These are phyloP conservation scores for Drosophila tristis DNA, from an alignment of 1,140 invertebrate species.

Conservation along the genomic window DNA sequence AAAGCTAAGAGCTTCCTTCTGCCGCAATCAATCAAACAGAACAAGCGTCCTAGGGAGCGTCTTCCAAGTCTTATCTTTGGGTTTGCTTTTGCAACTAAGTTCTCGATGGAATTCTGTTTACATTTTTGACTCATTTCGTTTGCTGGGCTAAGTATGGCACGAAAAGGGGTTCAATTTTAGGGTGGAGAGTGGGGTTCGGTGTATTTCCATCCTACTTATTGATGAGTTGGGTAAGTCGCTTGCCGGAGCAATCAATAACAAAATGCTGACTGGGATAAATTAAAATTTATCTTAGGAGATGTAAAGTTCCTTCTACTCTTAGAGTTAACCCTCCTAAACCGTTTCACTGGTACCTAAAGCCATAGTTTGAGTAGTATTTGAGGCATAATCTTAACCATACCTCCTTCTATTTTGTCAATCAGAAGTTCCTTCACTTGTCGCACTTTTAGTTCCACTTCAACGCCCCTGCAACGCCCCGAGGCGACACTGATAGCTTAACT, in stretches of 20 bases:
- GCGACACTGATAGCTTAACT: constrained; percentile 20
- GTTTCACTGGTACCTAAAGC: too few relatives aligned
- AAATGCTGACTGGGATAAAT: constrained; percentile 29
- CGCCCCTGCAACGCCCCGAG: constrained; percentile 27
- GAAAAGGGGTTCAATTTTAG: constrained; percentile 48
- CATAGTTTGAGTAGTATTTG: too few relatives aligned
- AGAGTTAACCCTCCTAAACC: neutral
- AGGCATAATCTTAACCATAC: too few relatives aligned
- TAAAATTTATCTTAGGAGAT: neutral
- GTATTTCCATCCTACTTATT: constrained; percentile 17
- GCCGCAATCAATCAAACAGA: constrained; percentile 64
- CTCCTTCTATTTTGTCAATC: neutral
- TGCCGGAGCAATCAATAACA: constrained; percentile 51
- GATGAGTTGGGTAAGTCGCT: constrained; percentile 36
- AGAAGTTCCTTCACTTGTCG: constrained; percentile 13
- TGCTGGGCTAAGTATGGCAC: constrained; percentile 11
- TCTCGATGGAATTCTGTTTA: constrained; percentile 55
- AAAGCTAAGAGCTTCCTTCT: constrained; percentile 27
- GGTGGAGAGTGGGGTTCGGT: neutral
- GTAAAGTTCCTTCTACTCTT: neutral
- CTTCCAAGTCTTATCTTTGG: neutral
- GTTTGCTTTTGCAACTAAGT: constrained; percentile 34
- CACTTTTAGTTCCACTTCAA: constrained; percentile 55
- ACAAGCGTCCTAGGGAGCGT: constrained; percentile 10
- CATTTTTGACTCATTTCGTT: constrained; percentile 43